phyloP scores from a whole-genome alignment of 2,888 invertebrate genomes.

The Cactoblastis cactorum region DNA sequence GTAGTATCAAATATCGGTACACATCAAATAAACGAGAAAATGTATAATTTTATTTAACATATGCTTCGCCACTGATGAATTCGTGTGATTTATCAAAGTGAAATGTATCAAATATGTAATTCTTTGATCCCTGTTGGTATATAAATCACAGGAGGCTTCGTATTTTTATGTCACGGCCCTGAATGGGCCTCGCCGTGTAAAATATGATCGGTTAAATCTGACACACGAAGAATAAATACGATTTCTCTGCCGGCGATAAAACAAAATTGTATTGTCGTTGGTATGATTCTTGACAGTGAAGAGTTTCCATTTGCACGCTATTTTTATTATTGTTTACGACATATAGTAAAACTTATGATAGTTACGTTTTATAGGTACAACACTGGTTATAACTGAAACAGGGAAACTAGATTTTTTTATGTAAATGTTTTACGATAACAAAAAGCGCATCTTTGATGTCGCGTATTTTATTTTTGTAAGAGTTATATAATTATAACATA shows the following conservation, averaged over 20 bases:
- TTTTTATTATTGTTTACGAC: background rate
- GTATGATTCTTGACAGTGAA: background rate
- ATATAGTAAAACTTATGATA: background rate
- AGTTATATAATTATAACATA: too few relatives aligned
- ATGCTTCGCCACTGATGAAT: conserved; percentile 19
- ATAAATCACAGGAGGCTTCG: conserved; percentile 47
- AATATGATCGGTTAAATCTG: conserved; percentile 52
- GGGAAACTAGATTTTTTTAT: too few relatives aligned
- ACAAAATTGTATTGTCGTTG: conserved; percentile 27
- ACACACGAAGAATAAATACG: conserved; percentile 41
- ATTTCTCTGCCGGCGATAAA: conserved; percentile 38
- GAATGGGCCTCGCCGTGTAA: conserved; percentile 39
- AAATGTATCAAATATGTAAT: conserved; percentile 37
- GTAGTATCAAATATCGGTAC: background rate
- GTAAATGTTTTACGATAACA: too few relatives aligned
- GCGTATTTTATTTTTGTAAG: too few relatives aligned
- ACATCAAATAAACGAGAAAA: background rate
- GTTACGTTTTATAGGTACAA: too few relatives aligned
- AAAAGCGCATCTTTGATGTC: too few relatives aligned
- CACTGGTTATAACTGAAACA: too few relatives aligned
- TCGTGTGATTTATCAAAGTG: conserved; percentile 31
- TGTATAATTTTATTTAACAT: conserved; percentile 4
- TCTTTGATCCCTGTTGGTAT: conserved; percentile 40
- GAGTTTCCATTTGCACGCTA: conserved; percentile 1
- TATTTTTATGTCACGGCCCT: conserved; percentile 48